Evolutionary conservation across 2,888 invertebrate species (phyloP).

Genomic region (Camptogramma bilineatum): DNA sequence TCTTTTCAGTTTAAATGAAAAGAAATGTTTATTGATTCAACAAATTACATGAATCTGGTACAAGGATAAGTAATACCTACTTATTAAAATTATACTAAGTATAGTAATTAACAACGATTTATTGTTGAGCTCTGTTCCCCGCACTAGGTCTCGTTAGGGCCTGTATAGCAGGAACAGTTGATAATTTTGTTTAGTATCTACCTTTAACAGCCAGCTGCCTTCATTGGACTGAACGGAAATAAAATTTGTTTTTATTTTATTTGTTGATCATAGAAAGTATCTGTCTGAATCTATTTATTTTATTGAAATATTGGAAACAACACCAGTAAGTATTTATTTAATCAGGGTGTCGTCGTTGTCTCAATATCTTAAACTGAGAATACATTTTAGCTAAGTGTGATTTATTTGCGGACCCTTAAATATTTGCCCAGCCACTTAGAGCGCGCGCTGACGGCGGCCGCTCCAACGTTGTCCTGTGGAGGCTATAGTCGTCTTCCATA

Average conservation of each 20-base stretch:
- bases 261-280: no score
- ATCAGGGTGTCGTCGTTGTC: not conserved
- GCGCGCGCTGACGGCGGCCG: not conserved
- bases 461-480: not conserved
- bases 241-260: not conserved
- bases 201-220: not conserved
- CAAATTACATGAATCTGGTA: no score
- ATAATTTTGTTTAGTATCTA: no score
- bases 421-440: slow-evolving; percentile 21
- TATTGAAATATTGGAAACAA: not conserved
- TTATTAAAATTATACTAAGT: no score
- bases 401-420: slow-evolving; percentile 26
- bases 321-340: not conserved
- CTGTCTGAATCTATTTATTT: not conserved
- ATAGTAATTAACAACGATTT: no score
- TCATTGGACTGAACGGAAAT: no score
- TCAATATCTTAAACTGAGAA: slow-evolving; percentile 16
- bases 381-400: slow-evolving; percentile 20
- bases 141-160: no score
- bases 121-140: no score
- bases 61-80: no score
- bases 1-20: not conserved
- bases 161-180: no score
- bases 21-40: no score
- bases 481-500: not conserved